Base-by-base conservation (phyloP, 1,140 invertebrate species). In the Wiebesia pumilae region DNA sequence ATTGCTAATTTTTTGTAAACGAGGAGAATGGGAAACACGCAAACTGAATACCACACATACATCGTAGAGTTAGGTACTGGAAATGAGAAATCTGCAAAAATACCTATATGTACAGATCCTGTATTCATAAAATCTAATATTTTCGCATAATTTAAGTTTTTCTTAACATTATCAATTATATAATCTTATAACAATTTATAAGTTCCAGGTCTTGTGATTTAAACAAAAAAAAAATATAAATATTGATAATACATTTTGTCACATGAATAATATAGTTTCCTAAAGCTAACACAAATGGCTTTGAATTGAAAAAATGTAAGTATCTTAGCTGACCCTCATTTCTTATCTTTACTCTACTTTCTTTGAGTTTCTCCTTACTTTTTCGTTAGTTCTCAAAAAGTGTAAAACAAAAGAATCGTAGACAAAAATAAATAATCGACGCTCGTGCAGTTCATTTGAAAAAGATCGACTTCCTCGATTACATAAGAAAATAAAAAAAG, bases 381-480 rank as follows among this genome's bases (percentile, higher is more conserved):
- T 85, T 54, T 80, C 47, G n/a, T 69, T 79, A 58, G 33, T 79
- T 81, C 24, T 12, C 27, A 33, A 79, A 81, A 24, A 35, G 24
- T 75, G 38, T 35, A 47, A 83, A 82, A 6, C 0, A 67, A 65
- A 40, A 75, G 43, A 40, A 75, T 30, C 65, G 78, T 80, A 81
- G 47, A 27, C 6, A 24, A 85, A 51, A 51, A 10, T 65, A 65
- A 58, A 12, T 14, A 81, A 85, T 79, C 75, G 75, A 87, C 81
- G 73, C 62, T 87, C 75, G 65, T 58, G 43, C 71, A 86, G 40
- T 77, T 43, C 21, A 80, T 67, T 65, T 54, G 9, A 19, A 85
- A 86, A 82, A 73, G 67, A 54, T 82, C 71, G 24, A 83, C 69
- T 62, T 75, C 80, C 81, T 87, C 85, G 65, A 87, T 67, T 78